A percentile compares a stretch with the other conserved stretches of the same genome.
Evolutionary conservation across 2,797 vertebrate species (phyloP).

Genomic region (Alcedo atthis): DNA sequence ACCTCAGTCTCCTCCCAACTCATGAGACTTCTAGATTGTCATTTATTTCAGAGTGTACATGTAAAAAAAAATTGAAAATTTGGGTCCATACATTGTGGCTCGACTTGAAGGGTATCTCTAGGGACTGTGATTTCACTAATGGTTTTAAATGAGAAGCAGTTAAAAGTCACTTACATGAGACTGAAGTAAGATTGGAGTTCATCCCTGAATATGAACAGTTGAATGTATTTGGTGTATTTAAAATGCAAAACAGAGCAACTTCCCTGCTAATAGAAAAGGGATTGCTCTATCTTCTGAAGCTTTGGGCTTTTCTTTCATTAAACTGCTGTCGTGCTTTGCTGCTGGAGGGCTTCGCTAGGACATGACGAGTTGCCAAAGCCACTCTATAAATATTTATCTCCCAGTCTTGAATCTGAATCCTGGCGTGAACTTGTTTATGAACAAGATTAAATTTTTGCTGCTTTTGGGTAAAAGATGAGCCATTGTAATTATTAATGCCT

Average conservation of each 20-base stretch:
- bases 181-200: neutral
- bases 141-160: neutral
- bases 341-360: neutral
- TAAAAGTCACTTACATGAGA: neutral
- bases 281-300: neutral
- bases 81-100: neutral
- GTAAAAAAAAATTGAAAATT: neutral
- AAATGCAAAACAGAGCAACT: neutral
- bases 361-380: neutral
- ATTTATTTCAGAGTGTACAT: neutral
- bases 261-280: neutral
- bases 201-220: neutral
- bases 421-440: neutral
- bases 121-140: neutral
- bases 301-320: neutral
- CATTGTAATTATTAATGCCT: neutral
- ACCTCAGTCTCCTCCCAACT: accelerated
- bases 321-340: neutral
- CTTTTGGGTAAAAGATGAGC: neutral
- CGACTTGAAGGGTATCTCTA: neutral
- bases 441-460: neutral
- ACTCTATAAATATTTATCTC: neutral
- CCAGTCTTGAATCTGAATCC: neutral
- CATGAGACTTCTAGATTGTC: neutral
- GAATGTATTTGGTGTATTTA: neutral